Percentiles rank a stretch among this genome's conserved stretches.
Evolutionary conservation across 2,888 invertebrate species (phyloP).

Genomic region (Creontiades dilutus): DNA sequence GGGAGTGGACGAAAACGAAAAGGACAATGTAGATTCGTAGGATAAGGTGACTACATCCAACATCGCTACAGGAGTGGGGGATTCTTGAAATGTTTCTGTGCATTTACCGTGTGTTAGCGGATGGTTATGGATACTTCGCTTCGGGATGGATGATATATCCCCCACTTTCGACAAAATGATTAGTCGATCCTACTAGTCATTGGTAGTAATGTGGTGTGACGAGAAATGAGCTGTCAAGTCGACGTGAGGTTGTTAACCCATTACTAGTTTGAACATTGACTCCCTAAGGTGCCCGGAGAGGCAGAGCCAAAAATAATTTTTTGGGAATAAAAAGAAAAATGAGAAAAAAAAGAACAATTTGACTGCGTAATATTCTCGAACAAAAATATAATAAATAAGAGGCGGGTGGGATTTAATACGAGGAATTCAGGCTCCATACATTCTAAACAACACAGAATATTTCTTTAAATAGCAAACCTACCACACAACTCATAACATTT

Average conservation of each 20-base stretch:
- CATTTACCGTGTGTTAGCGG: constrained; percentile 12
- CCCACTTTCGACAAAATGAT: constrained; percentile 58
- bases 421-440: constrained; percentile 68
- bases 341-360: not conserved
- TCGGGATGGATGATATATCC: not conserved
- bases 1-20: not conserved
- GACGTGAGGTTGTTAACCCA: not conserved
- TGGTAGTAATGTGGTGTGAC: constrained; percentile 9
- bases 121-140: not conserved
- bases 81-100: constrained; percentile 11
- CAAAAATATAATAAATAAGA: not conserved
- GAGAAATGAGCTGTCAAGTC: constrained; percentile 38
- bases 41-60: not conserved
- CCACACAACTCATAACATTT: constrained; percentile 66
- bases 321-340: not conserved
- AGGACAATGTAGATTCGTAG: not conserved
- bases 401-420: constrained; percentile 52
- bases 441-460: constrained; percentile 58
- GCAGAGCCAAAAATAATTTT: not conserved
- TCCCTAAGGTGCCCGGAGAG: constrained; percentile 48
- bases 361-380: not conserved
- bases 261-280: constrained; percentile 59
- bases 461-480: constrained; percentile 59
- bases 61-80: not conserved
- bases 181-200: not conserved